Base-by-base conservation (phyloP, 2,888 invertebrate genomes). In the Eupithecia centaureata region DNA sequence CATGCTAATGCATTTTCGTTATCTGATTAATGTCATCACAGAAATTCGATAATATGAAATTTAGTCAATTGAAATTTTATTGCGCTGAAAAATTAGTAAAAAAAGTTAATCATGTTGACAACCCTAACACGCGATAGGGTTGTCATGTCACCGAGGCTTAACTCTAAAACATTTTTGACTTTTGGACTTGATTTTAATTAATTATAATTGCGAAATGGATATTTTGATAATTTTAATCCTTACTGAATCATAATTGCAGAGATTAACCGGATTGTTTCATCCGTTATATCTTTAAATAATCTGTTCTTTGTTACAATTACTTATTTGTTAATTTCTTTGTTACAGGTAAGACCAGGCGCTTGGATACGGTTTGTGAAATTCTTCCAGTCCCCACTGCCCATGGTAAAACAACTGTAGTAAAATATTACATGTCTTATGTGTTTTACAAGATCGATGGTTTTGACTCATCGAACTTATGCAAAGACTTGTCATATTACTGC, bases 141-240 rank as follows among this genome's bases (percentile, higher is more conserved):
- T 62, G 52, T 62, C 52, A 15, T 62, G 52, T 62, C 52, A 15
- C 61, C 10, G 61, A 62, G 51, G 61, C 27, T 51, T 33, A 52
- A 62, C 35, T 10, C 27, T 54, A 12, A 33, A 62, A 35, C 52
- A 30, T 52, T 62, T 33, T 35, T n/a, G n/a, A n/a, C 52, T 62
- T 54, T 25, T 12, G 12, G 27, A 35, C 51, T 61, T 32, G 15
- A 33, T 62, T 62, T 35, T 62, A 52, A 62, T 62, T 35, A 52
- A 33, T 61, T 61, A 12, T n/a, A 61, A 27, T 62, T 27, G 15
- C 18, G 35, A 56, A 15, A 61, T 27, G 27, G 52, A 62, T 62
- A 52, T 62, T 52, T 54, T 35, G 35, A 32, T 18, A 54, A 62
- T 54, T 60, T 3, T 57, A 4, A 4, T 25, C 54, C 15, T 30